Conservation (phyloP, 2,888 invertebrate species). For the Deilephila porcellus region DNA sequence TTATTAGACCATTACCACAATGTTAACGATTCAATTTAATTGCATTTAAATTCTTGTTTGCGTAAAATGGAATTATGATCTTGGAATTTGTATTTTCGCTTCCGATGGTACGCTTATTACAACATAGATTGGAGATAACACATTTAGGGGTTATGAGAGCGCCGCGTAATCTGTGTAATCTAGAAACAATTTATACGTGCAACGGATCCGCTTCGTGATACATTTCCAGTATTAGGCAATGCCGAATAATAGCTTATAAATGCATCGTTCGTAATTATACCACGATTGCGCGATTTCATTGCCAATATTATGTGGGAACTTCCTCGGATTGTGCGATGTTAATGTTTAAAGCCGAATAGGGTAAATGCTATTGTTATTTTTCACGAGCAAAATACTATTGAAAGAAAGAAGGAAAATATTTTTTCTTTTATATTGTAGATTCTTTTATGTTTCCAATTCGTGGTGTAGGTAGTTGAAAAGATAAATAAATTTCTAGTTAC, state of each 20-base stretch:
- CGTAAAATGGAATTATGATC: constrained; percentile 14
- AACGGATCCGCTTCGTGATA: constrained; percentile 18
- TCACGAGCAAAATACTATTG: too few species aligned
- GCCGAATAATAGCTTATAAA: constrained; percentile 11
- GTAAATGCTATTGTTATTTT: too few species aligned
- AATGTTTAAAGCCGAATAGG: background rate
- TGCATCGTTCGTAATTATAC: constrained; percentile 15
- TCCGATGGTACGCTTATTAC: constrained; percentile 17
- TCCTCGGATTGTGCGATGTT: background rate
- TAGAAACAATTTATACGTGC: constrained; percentile 28
- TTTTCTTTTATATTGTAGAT: too few species aligned
- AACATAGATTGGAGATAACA: constrained; percentile 5
- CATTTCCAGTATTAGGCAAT: constrained; percentile 20
- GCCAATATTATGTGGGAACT: background rate
- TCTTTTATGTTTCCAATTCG: too few species aligned
- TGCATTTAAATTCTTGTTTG: constrained; percentile 17
- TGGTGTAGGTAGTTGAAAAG: background rate
- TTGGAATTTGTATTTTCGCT: constrained; percentile 17
- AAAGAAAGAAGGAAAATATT: too few species aligned
- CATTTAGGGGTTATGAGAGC: constrained; percentile 24
- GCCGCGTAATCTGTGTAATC: constrained; percentile 27
- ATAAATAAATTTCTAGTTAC: too few species aligned
- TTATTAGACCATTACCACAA: constrained; percentile 24
- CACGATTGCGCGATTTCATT: background rate
- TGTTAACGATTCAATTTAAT: constrained; percentile 22